A percentile compares a stretch with the other conserved stretches of the same genome.
phyloP scores from a whole-genome alignment of 1,140 invertebrate genomes.

The Macrobrachium nipponense region DNA sequence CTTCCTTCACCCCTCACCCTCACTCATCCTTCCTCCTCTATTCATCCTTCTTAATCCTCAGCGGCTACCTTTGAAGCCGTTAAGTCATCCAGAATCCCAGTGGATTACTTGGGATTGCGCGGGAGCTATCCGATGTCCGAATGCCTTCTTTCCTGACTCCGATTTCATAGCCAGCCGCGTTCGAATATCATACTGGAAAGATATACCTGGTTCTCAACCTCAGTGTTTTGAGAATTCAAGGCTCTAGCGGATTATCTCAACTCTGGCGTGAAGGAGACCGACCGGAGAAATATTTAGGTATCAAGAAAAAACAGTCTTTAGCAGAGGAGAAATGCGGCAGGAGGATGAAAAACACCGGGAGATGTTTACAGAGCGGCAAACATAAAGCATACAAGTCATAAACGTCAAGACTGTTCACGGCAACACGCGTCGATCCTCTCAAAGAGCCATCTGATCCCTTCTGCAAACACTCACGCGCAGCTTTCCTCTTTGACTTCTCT shows the following conservation, averaged over 20 bases:
- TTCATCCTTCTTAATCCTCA: background rate
- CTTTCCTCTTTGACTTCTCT: slow-evolving; percentile 5
- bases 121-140: slow-evolving; percentile 32
- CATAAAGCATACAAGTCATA: slow-evolving; percentile 49
- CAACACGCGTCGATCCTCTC: slow-evolving; percentile 54
- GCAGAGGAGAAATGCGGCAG: background rate
- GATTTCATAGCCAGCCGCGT: background rate
- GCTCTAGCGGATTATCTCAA: background rate
- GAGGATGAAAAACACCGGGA: background rate
- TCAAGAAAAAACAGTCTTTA: background rate
- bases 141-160: slow-evolving; percentile 15
- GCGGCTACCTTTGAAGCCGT: slow-evolving; percentile 55
- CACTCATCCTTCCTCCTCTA: slow-evolving; percentile 6
- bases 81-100: slow-evolving; percentile 54
- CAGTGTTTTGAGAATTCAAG: background rate
- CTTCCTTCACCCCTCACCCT: background rate
- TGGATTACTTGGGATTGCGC: slow-evolving; percentile 42
- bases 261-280: background rate
- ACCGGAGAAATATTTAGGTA: background rate
- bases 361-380: slow-evolving; percentile 11
- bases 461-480: slow-evolving; percentile 37
- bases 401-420: slow-evolving; percentile 49
- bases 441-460: slow-evolving; percentile 52
- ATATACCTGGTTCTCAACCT: background rate
- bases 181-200: background rate